Conservation (phyloP, 1,140 invertebrate genomes). For the Popillia japonica region DNA sequence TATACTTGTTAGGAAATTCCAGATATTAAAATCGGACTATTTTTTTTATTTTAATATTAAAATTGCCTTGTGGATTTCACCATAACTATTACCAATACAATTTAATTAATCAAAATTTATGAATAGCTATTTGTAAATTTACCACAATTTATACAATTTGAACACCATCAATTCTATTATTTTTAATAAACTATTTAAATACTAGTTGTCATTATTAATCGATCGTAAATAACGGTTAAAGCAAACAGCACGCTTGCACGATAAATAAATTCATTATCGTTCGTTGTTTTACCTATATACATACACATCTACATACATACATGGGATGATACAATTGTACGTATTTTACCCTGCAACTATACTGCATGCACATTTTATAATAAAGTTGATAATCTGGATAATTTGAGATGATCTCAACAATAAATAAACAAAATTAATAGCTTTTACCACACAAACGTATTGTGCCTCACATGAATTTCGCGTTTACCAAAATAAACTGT, state of each 20-base stretch:
- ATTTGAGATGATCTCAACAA: conserved; percentile 20
- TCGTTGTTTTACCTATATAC: too few relatives aligned
- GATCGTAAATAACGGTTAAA: conserved; percentile 3
- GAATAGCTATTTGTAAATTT: too few relatives aligned
- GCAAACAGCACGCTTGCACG: neutral
- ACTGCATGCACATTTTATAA: conserved; percentile 19
- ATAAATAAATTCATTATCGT: conserved; percentile 22
- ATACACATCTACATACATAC: neutral
- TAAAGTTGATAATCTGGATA: conserved; percentile 14
- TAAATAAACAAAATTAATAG: conserved; percentile 33
- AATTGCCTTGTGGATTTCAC: too few relatives aligned
- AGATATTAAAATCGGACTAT: too few relatives aligned
- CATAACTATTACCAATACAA: too few relatives aligned
- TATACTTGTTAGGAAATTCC: too few relatives aligned
- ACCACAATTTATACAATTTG: too few relatives aligned
- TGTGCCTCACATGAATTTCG: neutral
- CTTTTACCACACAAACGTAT: conserved; percentile 1
- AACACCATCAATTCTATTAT: too few relatives aligned
- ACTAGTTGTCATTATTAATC: neutral
- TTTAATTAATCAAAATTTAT: too few relatives aligned
- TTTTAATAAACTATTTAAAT: too few relatives aligned
- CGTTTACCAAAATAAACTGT: too few relatives aligned
- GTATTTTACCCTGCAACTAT: neutral
- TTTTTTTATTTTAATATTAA: too few relatives aligned
- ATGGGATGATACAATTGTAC: neutral